Base-by-base conservation (phyloP, 2,888 invertebrate species). In the Andrena bicolor region DNA sequence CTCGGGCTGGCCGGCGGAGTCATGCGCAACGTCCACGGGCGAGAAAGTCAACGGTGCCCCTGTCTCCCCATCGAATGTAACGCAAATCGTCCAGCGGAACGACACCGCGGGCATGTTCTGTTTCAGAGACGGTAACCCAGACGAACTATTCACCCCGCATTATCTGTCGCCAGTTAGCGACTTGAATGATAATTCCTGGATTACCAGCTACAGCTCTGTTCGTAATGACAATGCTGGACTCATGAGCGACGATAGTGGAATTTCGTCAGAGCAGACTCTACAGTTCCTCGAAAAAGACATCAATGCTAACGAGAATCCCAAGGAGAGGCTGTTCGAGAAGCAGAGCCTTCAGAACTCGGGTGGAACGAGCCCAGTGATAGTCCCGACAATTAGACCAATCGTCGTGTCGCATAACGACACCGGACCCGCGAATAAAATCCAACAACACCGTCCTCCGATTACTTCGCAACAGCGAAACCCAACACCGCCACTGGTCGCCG, bases 351-450 rank as follows among this genome's bases (percentile, higher is more conserved):
- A 26, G 16, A n/a, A 8, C 1, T 6, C 16, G n/a, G 2, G 16
- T 0, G 23, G n/a, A 1, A 1, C 26, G 0, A 77, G 13, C 2
- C 30, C 16, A 5, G 6, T 80, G 2, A 32, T 79, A 65, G 2
- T 79, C 26, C 79, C 79, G 0, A n/a, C 78, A 6, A 63, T 79
- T 8, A 0, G 64, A 0, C 79, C 79, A 10, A 58, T 79, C 49
- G 30, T 60, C 30, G 2, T 79, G 23, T 32, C 70, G 28, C 20
- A 51, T 2, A 48, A 61, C n/a, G n/a, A 10, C 2, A 32, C n/a
- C 13, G 13, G 58, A 7, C n/a, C 64, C 0, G 2, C 0, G 5
- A 28, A 20, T 16, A n/a, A 8, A 4, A 13, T 5, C 2, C 5
- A 23, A 20, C 48, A 48, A 20, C 48, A 48, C n/a, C 49, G 23